These are phyloP conservation scores for Drosophila austrosaltans DNA, from an alignment of 2,888 invertebrate genomes.

Conservation along the genomic window DNA sequence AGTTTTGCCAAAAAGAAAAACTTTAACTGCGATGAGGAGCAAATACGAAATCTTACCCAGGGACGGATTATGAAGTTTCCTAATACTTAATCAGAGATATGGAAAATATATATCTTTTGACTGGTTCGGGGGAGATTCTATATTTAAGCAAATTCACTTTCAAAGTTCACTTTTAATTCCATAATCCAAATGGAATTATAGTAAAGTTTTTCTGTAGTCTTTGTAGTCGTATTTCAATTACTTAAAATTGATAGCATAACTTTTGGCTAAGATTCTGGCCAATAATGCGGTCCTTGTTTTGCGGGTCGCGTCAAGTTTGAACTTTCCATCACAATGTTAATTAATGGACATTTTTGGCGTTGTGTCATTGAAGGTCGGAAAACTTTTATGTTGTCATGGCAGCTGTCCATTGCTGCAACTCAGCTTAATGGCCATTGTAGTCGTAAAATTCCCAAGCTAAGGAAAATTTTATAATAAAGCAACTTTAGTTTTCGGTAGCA, in stretches of 20 bases:
- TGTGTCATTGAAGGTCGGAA: slow-evolving; percentile 40
- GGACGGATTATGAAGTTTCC: background rate
- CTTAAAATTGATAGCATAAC: no score
- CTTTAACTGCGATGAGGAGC: slow-evolving; percentile 11
- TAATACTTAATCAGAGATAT: no score
- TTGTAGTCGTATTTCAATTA: no score
- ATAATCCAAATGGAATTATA: no score
- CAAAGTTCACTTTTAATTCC: no score
- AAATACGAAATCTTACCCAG: background rate
- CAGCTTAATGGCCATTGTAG: slow-evolving; percentile 6
- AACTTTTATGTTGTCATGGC: slow-evolving; percentile 39
- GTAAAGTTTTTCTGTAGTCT: no score
- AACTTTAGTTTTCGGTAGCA: slow-evolving; percentile 2
- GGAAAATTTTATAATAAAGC: slow-evolving; percentile 5
- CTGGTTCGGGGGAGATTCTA: no score
- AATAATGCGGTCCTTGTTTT: background rate
- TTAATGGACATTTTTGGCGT: slow-evolving; percentile 60
- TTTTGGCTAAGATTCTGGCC: no score
- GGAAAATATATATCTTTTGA: no score
- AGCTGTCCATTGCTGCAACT: slow-evolving; percentile 21
- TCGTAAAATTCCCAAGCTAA: slow-evolving; percentile 1
- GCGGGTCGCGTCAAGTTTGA: slow-evolving; percentile 43
- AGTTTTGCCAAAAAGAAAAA: background rate
- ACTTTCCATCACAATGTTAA: slow-evolving; percentile 62
- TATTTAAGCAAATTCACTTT: no score